A percentile compares a stretch with the other conserved stretches of the same genome.
These are phyloP conservation scores for Edolisoma coerulescens DNA, from an alignment of 2,113 vertebrate species.

Conservation along the genomic window DNA sequence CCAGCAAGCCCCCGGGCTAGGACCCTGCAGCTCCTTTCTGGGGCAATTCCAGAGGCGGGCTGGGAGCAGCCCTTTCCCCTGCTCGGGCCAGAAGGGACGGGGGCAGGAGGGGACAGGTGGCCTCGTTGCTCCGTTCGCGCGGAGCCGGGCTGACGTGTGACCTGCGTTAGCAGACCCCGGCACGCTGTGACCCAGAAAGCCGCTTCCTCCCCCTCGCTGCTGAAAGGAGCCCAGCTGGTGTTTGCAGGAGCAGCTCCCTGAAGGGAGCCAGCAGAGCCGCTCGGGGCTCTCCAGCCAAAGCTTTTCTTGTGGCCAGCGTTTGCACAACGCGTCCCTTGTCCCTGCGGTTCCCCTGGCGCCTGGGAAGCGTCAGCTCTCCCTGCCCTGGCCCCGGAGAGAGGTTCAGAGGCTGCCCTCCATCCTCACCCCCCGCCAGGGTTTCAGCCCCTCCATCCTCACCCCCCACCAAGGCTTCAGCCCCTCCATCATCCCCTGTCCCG, in stretches of 20 bases:
- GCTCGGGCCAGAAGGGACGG: not conserved
- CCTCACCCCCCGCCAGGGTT: fast-evolving
- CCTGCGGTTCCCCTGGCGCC: not conserved
- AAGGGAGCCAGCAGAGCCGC: not conserved
- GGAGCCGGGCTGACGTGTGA: not conserved
- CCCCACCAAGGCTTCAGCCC: fast-evolving
- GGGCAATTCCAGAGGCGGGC: not conserved
- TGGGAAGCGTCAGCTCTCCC: not conserved
- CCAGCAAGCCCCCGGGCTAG: fast-evolving
- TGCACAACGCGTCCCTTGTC: not conserved
- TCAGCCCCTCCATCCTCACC: not conserved
- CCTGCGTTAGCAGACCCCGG: not conserved
- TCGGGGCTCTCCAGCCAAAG: not conserved
- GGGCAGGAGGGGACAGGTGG: not conserved
- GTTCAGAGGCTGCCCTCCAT: not conserved
- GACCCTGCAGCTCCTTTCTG: not conserved
- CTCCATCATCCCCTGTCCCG: not conserved
- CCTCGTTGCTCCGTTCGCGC: not conserved
- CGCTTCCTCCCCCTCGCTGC: not conserved
- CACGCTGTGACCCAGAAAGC: not conserved
- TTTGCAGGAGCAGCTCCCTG: not conserved
- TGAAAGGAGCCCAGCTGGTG: not conserved
- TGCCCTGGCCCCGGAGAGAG: not conserved
- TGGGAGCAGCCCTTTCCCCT: not conserved
- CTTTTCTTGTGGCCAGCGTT: not conserved